Base-by-base conservation (phyloP, 2,113 vertebrate genomes). In the Sylvietta virens region DNA sequence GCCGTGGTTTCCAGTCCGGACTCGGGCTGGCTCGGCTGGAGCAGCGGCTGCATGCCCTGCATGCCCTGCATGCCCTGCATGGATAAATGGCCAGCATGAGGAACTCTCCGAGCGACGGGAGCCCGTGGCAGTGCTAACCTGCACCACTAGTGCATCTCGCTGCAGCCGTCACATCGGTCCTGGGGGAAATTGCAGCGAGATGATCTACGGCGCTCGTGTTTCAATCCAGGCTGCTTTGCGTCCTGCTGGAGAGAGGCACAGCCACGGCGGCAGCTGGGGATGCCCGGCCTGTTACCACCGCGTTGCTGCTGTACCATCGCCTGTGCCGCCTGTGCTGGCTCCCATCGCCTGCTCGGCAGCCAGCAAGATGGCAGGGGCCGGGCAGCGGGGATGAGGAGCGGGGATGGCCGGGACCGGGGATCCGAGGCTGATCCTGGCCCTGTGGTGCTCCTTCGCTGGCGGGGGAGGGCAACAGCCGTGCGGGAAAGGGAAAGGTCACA, bases 111-210 rank as follows among this genome's bases (percentile, higher is more conserved):
- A 8, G 66, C 48, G 93, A 96, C 94, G 97, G 98, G 97, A 97
- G 96, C 97, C 97, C 95, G 97, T 96, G 97, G 97, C 97, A 96
- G 95, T 86, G 96, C 80, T 95, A 86, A 94, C 11, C 48, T 87
- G 65, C 85, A 76, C 70, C 64, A 30, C 54, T 6, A 40, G 47
- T 6, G 81, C 86, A 5, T 81, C 88, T 82, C 40, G 6, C 67
- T 57, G 81, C 67, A 40, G 72, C 33, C 76, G 3, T 58, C 88
- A 51, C 81, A 23, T 88, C 58, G 22, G 47, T 70, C 86, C 88
- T 39, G 48, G 22, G 93, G 82, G 92, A 90, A 86, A 84, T 92
- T 9, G 76, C 84, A 64, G 79, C 50, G 7, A 28, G 67, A 88
- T 85, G 74, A 92, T 81, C 35, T 39, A 44, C 18, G 0, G 69